A percentile compares a stretch with the other conserved stretches of the same genome.
Evolutionary conservation across 2,113 vertebrate genomes (phyloP).

Genomic region (Peromyscus polionotus): DNA sequence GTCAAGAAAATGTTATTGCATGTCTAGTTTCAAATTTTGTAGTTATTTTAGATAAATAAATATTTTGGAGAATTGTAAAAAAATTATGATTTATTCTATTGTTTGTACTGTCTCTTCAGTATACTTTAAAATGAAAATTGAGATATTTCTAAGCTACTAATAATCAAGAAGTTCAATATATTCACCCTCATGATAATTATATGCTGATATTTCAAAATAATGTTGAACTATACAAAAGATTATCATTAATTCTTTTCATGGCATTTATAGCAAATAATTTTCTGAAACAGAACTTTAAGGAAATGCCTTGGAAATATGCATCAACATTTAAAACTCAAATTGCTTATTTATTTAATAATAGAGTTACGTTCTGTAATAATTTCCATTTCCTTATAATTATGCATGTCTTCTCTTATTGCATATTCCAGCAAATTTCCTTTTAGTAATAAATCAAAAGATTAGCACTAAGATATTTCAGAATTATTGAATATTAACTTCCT

Average conservation of each 20-base stretch:
- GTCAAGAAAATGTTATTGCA: slow-evolving; percentile 76
- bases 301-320: background rate
- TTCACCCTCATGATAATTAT: background rate
- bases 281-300: slow-evolving; percentile 2
- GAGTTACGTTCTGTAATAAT: slow-evolving; percentile 20
- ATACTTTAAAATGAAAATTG: slow-evolving; percentile 65
- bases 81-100: slow-evolving; percentile 63
- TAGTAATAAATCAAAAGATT: slow-evolving; percentile 32
- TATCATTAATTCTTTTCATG: slow-evolving; percentile 29
- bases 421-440: slow-evolving; percentile 33
- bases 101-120: slow-evolving; percentile 50
- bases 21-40: slow-evolving; percentile 69
- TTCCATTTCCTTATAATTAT: background rate
- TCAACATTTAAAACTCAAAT: slow-evolving; percentile 1
- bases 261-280: slow-evolving; percentile 24
- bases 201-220: slow-evolving; percentile 26
- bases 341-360: slow-evolving; percentile 14
- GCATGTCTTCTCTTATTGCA: slow-evolving; percentile 25
- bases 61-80: slow-evolving; percentile 69
- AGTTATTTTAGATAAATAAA: slow-evolving; percentile 75
- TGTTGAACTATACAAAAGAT: slow-evolving; percentile 27
- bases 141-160: slow-evolving; percentile 39
- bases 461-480: slow-evolving; percentile 15
- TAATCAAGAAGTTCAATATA: slow-evolving; percentile 34
- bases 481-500: background rate